These are phyloP conservation scores for Euplagia quadripunctaria DNA, from an alignment of 2,888 invertebrate species.

Conservation along the genomic window DNA sequence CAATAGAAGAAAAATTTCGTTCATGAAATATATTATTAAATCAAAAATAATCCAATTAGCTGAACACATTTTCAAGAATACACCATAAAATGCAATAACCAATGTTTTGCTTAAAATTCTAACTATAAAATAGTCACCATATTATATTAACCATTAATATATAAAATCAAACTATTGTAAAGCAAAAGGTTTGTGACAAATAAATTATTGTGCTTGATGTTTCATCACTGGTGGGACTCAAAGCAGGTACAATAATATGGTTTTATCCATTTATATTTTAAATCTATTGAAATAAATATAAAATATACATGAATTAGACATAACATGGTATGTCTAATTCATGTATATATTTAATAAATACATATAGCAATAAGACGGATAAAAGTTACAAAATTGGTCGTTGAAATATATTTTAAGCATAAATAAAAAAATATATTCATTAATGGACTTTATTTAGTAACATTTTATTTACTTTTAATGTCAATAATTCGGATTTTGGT, in stretches of 20 bases:
- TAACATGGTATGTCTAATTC: neutral
- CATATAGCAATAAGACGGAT: neutral
- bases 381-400: too few relatives aligned
- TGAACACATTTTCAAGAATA: conserved; percentile 48
- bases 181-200: conserved; percentile 47
- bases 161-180: conserved; percentile 36
- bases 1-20: conserved; percentile 58
- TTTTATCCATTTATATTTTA: neutral
- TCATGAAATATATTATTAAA: conserved; percentile 71
- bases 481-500: too few relatives aligned
- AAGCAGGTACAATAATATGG: conserved; percentile 26
- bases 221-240: conserved; percentile 33
- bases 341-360: neutral
- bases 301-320: neutral
- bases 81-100: conserved; percentile 39
- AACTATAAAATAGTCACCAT: neutral
- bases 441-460: neutral
- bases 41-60: conserved; percentile 63
- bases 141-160: conserved; percentile 4
- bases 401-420: too few relatives aligned
- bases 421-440: neutral
- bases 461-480: neutral
- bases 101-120: conserved; percentile 36
- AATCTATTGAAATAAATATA: neutral
- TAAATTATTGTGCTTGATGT: conserved; percentile 43